These are phyloP conservation scores for Zeugodacus cucurbitae DNA, from an alignment of 1,140 invertebrate genomes.

Conservation along the genomic window DNA sequence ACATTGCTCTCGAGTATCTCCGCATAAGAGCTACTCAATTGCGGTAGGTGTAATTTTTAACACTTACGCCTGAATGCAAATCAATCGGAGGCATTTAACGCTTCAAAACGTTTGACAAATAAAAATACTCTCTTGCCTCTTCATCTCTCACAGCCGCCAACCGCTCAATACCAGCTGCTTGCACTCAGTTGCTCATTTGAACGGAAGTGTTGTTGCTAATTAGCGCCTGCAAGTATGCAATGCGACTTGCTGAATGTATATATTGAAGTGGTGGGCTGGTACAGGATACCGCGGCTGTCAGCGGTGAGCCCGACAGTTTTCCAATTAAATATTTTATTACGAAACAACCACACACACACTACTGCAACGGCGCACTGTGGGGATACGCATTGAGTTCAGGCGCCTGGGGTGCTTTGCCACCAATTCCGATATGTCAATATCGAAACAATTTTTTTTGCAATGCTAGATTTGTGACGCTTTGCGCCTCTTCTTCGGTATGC, in stretches of 20 bases:
- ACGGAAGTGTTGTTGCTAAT: constrained; percentile 65
- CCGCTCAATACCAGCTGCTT: neutral
- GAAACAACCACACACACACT: neutral
- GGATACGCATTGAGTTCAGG: neutral
- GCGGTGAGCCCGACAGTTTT: neutral
- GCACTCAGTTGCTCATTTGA: constrained; percentile 54
- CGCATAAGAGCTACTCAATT: neutral
- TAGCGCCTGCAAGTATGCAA: constrained; percentile 51
- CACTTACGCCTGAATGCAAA: constrained; percentile 48
- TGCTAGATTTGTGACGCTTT: neutral
- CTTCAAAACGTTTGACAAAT: neutral
- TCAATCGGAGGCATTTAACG: constrained; percentile 40
- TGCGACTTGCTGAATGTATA: neutral
- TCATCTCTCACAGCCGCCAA: neutral
- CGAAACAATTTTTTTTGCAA: neutral
- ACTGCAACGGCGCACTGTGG: neutral
- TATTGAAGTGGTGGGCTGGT: neutral
- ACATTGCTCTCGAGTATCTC: too few relatives aligned
- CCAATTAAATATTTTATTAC: constrained; percentile 42
- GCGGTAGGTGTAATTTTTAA: constrained; percentile 49
- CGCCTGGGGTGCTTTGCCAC: neutral
- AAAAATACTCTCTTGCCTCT: neutral
- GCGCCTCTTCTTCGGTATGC: neutral
- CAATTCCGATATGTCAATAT: constrained; percentile 26
- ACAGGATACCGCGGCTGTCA: neutral